Evolutionary conservation across 2,888 invertebrate species (phyloP), one percentile per base, ranked within the genome.

Genomic region (Rotaria magnacalcarata): DNA sequence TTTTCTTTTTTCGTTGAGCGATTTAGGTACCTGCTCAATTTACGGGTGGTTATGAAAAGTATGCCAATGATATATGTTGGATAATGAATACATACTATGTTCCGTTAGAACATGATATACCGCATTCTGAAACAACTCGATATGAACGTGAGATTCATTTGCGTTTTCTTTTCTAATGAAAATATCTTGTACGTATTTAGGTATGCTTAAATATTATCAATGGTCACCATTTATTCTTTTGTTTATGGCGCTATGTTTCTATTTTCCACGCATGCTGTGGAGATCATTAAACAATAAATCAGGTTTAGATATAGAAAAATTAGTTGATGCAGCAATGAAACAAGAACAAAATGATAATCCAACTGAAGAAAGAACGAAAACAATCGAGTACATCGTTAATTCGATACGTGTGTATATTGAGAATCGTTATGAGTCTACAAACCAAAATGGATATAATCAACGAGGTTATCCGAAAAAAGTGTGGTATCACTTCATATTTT

Each of bases 141-240:
- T 80, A 80, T 47, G 80, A 80, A 80, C 43, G 80, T 80, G 19
- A 47, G 47, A 47, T 47, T 14, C 0, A 4, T 43, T 80, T 5
- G 5, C 47, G 47, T 11, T n/a, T 11, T 16, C 3, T 52, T 52
- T 0, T 52, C 11, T 16, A 11, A 3, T 11, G 10, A 16, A 52
- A 16, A 14, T 52, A 52, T 50, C 14, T 50, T 8, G 8, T 50
- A 11, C 5, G 16, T 14, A 8, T 16, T 52, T 85, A 85, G 85
- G 85, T 85, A 75, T 86, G 86, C 41, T 86, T 14, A 86, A 86
- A 56, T 86, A 86, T 84, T 86, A 86, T 85, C 86, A 86, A 58
- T 86, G 86, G 86, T 85, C 86, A 84, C 86, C 86, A 43, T 86
- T 86, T 85, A 86, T 86, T 58, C 80, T 86, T 52, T 60, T 86